Evolutionary conservation across 2,888 invertebrate genomes (phyloP).

Genomic region (Cataglyphis altisquamis): DNA sequence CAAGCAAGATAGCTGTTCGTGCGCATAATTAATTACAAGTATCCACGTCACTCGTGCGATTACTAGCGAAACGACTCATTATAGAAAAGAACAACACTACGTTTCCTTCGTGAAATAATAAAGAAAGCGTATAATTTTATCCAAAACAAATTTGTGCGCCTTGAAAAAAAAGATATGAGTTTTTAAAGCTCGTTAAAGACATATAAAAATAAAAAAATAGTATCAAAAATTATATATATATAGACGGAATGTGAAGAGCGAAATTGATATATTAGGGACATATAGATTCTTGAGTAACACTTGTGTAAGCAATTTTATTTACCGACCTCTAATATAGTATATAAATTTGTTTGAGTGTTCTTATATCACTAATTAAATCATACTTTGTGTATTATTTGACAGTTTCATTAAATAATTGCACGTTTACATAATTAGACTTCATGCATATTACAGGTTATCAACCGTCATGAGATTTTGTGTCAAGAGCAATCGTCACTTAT

Average conservation of each 20-base stretch:
- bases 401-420: constrained; percentile 75
- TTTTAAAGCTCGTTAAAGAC: not conserved
- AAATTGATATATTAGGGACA: not conserved
- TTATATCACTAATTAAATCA: constrained; percentile 62
- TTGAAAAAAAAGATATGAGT: not conserved
- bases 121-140: not conserved
- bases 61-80: not conserved
- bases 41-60: constrained; percentile 43
- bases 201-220: constrained; percentile 1
- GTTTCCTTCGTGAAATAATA: not conserved
- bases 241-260: not conserved
- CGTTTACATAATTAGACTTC: constrained; percentile 65
- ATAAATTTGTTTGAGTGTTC: constrained; percentile 67
- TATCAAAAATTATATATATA: not conserved
- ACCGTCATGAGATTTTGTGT: constrained; percentile 16
- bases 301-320: constrained; percentile 45
- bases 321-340: constrained; percentile 45
- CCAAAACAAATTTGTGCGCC: not conserved
- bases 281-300: not conserved
- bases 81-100: not conserved
- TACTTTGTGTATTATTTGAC: constrained; percentile 70
- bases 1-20: constrained; percentile 3
- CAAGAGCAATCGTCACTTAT: constrained; percentile 4
- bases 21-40: constrained; percentile 28
- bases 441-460: constrained; percentile 16